These are phyloP conservation scores for Drosophila meridionalis DNA, from an alignment of 2,888 invertebrate species.

Conservation along the genomic window DNA sequence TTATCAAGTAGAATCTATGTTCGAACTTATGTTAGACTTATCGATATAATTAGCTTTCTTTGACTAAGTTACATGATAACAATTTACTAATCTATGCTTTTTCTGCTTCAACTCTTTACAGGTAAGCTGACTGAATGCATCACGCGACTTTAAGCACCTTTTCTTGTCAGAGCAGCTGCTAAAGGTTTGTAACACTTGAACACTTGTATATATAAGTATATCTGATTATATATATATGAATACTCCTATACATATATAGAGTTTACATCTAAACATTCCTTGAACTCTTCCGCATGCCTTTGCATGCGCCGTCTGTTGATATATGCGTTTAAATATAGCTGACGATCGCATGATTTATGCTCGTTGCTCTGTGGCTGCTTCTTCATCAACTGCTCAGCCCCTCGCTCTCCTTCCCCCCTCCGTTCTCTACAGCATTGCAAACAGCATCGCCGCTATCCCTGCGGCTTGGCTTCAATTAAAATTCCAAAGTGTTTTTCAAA, in stretches of 20 bases:
- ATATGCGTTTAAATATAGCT: slow-evolving; percentile 39
- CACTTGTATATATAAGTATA: background rate
- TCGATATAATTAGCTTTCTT: too few species aligned
- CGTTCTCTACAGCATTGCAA: slow-evolving; percentile 3
- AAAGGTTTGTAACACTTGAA: slow-evolving; percentile 23
- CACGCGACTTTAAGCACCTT: background rate
- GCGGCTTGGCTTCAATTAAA: slow-evolving; percentile 60
- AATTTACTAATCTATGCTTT: background rate
- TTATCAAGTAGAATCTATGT: too few species aligned
- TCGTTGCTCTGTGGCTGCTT: slow-evolving; percentile 10
- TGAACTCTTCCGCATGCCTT: slow-evolving; percentile 59
- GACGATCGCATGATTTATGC: slow-evolving; percentile 64
- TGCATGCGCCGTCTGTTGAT: slow-evolving; percentile 20
- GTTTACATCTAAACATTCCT: slow-evolving; percentile 6
- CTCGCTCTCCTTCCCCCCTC: background rate
- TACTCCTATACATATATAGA: background rate
- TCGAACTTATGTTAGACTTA: too few species aligned
- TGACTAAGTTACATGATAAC: background rate
- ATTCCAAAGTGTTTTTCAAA: slow-evolving; percentile 59
- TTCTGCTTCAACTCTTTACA: slow-evolving; percentile 24
- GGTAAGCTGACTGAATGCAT: slow-evolving; percentile 27
- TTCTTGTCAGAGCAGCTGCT: slow-evolving; percentile 10
- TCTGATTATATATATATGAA: background rate
- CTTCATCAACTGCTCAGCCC: background rate
- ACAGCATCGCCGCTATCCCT: background rate